Evolutionary conservation across 2,888 invertebrate genomes (phyloP).

Genomic region (Nomada fucata): DNA sequence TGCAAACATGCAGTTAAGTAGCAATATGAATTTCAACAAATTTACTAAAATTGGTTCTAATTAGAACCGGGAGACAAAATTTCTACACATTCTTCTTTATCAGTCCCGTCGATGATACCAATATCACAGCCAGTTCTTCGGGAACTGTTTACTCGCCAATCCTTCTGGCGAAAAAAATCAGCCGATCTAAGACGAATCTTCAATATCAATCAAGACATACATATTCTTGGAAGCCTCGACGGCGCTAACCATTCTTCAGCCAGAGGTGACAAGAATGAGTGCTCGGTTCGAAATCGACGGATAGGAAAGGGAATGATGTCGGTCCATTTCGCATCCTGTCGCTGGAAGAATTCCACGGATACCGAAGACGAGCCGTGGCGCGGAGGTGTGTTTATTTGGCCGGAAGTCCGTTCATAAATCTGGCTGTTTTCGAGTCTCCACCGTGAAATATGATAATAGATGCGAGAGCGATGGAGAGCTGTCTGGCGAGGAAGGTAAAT

Average conservation of each 20-base stretch:
- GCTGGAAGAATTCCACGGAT: slow-evolving; percentile 70
- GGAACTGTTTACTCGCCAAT: too few species aligned
- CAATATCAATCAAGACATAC: slow-evolving; percentile 20
- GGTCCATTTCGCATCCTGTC: slow-evolving; percentile 81
- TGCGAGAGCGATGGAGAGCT: slow-evolving; percentile 75
- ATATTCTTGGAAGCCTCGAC: not conserved
- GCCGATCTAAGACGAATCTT: not conserved
- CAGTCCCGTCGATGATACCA: too few species aligned
- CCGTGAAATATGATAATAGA: slow-evolving; percentile 81
- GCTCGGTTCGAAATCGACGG: slow-evolving; percentile 57
- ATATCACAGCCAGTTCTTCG: too few species aligned
- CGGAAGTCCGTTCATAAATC: slow-evolving; percentile 82
- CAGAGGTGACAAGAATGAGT: slow-evolving; percentile 46
- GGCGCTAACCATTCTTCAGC: slow-evolving; percentile 18
- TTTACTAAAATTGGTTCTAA: too few species aligned
- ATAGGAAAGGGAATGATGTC: slow-evolving; percentile 51
- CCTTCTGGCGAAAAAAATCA: too few species aligned
- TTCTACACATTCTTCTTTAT: too few species aligned
- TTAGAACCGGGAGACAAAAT: too few species aligned
- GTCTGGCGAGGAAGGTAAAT: slow-evolving; percentile 75
- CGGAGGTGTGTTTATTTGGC: slow-evolving; percentile 78
- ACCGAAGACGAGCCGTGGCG: slow-evolving; percentile 59
- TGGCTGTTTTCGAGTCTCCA: slow-evolving; percentile 80
- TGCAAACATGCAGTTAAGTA: too few species aligned
- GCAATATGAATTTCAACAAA: too few species aligned